These are phyloP conservation scores for Cheilosia pagana DNA, from an alignment of 2,888 invertebrate species.

Conservation along the genomic window DNA sequence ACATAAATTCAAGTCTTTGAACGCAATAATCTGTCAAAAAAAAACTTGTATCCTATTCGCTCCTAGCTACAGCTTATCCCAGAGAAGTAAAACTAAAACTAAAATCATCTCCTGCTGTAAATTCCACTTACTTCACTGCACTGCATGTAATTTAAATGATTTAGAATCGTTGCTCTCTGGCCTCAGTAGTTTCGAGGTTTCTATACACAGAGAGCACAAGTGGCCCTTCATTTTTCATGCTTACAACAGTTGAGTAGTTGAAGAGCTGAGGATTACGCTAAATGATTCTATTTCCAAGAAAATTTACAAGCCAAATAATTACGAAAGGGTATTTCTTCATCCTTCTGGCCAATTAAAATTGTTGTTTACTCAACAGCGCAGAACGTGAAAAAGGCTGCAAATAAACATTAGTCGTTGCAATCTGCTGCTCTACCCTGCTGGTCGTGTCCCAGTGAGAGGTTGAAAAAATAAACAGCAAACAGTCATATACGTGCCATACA, in stretches of 20 bases:
- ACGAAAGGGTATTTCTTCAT: slow-evolving; percentile 53
- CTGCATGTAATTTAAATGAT: slow-evolving; percentile 40
- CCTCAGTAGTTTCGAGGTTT: slow-evolving; percentile 8
- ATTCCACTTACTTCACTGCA: slow-evolving; percentile 9
- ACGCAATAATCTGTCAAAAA: no score
- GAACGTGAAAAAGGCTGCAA: slow-evolving; percentile 63
- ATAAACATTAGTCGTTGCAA: slow-evolving; percentile 67
- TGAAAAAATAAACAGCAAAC: slow-evolving; percentile 39
- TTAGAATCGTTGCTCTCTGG: slow-evolving; percentile 14
- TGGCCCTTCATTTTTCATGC: slow-evolving; percentile 52
- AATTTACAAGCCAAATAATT: slow-evolving; percentile 70
- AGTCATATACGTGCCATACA: slow-evolving; percentile 57
- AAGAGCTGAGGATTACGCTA: slow-evolving; percentile 42
- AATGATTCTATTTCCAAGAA: slow-evolving; percentile 67
- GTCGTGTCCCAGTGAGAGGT: background rate
- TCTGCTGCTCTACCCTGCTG: slow-evolving; percentile 27
- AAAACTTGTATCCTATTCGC: no score
- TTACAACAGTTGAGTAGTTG: slow-evolving; percentile 48
- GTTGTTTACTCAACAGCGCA: slow-evolving; percentile 64
- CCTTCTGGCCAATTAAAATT: slow-evolving; percentile 65
- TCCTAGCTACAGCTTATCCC: background rate
- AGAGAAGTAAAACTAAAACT: background rate
- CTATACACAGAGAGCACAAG: slow-evolving; percentile 33
- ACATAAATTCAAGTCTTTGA: no score
- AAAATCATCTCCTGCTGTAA: slow-evolving; percentile 1